Conservation (phyloP, 2,797 vertebrate genomes). For the Setipinna tenuifilis region DNA sequence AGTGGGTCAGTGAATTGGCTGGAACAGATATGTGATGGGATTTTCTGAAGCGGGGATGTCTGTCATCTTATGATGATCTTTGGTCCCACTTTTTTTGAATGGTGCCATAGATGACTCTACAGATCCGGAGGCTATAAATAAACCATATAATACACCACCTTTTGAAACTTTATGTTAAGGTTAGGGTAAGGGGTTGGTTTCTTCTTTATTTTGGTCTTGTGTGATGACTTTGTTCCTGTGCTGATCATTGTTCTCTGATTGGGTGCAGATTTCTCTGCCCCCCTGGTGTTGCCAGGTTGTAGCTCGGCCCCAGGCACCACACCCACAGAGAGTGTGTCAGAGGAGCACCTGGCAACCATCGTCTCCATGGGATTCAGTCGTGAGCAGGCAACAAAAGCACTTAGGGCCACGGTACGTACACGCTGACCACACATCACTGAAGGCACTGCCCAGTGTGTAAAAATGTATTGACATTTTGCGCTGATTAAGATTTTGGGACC, state of each 20-base stretch:
- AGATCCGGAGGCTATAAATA: too few relatives aligned
- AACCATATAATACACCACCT: too few relatives aligned
- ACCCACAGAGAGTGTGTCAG: constrained; percentile 85
- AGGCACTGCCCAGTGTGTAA: too few relatives aligned
- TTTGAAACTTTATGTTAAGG: background rate
- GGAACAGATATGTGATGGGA: too few relatives aligned
- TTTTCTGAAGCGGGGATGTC: too few relatives aligned
- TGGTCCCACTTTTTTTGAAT: background rate
- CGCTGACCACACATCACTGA: too few relatives aligned
- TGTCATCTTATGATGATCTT: background rate
- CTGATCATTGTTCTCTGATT: background rate
- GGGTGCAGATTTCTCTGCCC: constrained; percentile 84
- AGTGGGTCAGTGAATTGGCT: too few relatives aligned
- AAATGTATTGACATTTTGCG: too few relatives aligned
- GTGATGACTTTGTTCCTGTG: background rate
- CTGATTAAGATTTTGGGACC: too few relatives aligned
- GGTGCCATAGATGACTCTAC: too few relatives aligned
- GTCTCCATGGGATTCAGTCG: constrained; percentile 98
- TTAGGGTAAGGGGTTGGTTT: too few relatives aligned
- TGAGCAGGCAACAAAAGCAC: constrained; percentile 95
- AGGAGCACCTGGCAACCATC: constrained; percentile 94
- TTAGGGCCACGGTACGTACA: constrained; percentile 89
- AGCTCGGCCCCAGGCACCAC: constrained; percentile 82
- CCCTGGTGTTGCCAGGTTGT: constrained; percentile 90
- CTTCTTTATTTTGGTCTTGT: too few relatives aligned